Percentiles rank a stretch among this genome's conserved stretches.
Evolutionary conservation across 2,888 invertebrate genomes (phyloP).

Genomic region (Calameuta pallipes): DNA sequence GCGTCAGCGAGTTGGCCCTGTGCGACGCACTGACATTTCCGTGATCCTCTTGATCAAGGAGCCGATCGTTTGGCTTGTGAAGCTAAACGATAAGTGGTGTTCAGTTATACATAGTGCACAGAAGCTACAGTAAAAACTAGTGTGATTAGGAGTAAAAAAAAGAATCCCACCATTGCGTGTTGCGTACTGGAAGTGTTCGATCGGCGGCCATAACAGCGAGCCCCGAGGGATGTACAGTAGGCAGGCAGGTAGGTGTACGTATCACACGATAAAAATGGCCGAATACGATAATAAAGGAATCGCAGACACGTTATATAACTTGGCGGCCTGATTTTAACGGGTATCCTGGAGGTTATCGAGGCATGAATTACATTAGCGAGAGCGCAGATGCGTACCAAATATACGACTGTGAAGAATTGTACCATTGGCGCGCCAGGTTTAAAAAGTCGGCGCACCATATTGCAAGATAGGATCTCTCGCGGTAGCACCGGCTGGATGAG

Average conservation of each 20-base stretch:
- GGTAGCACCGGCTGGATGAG: conserved; percentile 53
- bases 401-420: neutral
- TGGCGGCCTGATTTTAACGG: neutral
- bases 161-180: neutral
- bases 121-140: neutral
- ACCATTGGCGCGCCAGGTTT: neutral
- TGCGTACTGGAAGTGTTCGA: neutral
- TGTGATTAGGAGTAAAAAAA: neutral
- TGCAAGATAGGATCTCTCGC: conserved; percentile 39
- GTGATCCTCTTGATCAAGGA: neutral
- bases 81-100: neutral
- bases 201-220: neutral
- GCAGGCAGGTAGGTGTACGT: neutral
- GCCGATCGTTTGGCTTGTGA: neutral
- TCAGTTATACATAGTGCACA: neutral
- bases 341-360: neutral
- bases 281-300: neutral
- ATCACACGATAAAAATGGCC: neutral
- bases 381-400: neutral
- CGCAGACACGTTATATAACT: neutral
- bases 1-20: neutral
- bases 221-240: neutral
- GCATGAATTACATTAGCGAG: neutral
- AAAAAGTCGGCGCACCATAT: neutral
- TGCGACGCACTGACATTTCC: neutral